Base-by-base conservation (phyloP, 1,140 invertebrate species). In the Caerostris extrusa region DNA sequence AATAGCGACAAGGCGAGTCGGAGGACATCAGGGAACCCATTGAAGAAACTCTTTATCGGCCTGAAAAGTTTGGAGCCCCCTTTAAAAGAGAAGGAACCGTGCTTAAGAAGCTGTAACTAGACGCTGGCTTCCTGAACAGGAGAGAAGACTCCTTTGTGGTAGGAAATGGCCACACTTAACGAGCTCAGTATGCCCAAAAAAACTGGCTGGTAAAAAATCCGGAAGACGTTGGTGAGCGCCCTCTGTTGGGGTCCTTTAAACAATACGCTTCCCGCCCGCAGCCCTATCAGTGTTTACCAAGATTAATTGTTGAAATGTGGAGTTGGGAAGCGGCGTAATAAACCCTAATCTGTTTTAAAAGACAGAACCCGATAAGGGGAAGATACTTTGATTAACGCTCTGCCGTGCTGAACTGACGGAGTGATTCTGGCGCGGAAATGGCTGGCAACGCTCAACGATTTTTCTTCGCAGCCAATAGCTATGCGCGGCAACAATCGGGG, bases 351-450 rank as follows among this genome's bases (percentile, higher is more conserved):
- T 93, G 85, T 93, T 93, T 93, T 93, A 93, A 93, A 93, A 93
- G 92, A 89, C 92, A 92, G 82, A 86, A 69, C 91, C 53, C 56
- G 91, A 92, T 92, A 92, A 92, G 92, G 69, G 69, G 92, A 69
- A 93, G 92, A 93, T 93, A 93, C 85, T 88, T 93, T 93, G 92
- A 93, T 93, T 93, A 93, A 93, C 91, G 92, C 92, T 67, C 58
- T 69, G 87, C 61, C 56, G 56, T 83, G n/a, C 92, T n/a, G 57
- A 57, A 55, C 92, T 93, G 83, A 60, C 67, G 69, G 82, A 89
- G 86, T 89, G 92, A 88, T 93, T 93, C 92, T 19, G 58, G 57
- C 71, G 17, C 92, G 92, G 92, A 93, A 93, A 93, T 93, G 71
- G 92, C 86, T 71, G 71, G 71, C 34, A 77, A 34, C 69, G 91